Evolutionary conservation across 1,140 invertebrate species (phyloP).

Genomic region (Elysia chlorotica): DNA sequence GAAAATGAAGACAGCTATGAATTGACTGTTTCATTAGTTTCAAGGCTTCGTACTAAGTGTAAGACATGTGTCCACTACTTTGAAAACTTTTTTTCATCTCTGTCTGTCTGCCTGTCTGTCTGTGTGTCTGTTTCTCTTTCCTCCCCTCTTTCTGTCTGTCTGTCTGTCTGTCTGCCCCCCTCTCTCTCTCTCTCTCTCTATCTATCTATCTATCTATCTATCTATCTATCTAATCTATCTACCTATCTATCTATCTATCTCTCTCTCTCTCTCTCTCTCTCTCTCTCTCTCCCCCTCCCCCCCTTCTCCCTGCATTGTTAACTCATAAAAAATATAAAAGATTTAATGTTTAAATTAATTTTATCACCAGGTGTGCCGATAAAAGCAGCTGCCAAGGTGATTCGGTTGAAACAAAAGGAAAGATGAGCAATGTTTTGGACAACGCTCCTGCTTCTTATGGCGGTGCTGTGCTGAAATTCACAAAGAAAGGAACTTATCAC

Average conservation of each 20-base stretch:
- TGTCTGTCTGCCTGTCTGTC: background rate
- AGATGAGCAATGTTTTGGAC: conserved; percentile 50
- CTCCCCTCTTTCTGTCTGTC: background rate
- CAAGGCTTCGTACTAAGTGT: background rate
- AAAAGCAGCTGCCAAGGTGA: conserved; percentile 26
- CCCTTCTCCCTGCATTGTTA: background rate
- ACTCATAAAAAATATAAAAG: background rate
- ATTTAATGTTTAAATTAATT: background rate
- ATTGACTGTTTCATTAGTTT: no score
- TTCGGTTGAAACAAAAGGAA: conserved; percentile 32
- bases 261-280: no score
- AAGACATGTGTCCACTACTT: background rate
- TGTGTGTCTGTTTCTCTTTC: background rate
- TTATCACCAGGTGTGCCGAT: conserved; percentile 36
- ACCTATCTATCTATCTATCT: background rate
- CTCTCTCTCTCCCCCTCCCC: background rate
- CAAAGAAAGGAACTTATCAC: conserved; percentile 49
- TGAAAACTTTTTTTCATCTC: background rate
- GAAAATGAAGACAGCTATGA: no score
- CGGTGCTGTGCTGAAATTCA: conserved; percentile 51
- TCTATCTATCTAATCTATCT: background rate
- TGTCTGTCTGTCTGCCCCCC: background rate
- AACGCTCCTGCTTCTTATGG: conserved; percentile 58
- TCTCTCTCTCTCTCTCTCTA: background rate
- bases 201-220: background rate